Percentiles rank a stretch among this genome's conserved stretches.
These are phyloP conservation scores for Grammomys surdaster DNA, from an alignment of 2,113 vertebrate genomes.

Conservation along the genomic window DNA sequence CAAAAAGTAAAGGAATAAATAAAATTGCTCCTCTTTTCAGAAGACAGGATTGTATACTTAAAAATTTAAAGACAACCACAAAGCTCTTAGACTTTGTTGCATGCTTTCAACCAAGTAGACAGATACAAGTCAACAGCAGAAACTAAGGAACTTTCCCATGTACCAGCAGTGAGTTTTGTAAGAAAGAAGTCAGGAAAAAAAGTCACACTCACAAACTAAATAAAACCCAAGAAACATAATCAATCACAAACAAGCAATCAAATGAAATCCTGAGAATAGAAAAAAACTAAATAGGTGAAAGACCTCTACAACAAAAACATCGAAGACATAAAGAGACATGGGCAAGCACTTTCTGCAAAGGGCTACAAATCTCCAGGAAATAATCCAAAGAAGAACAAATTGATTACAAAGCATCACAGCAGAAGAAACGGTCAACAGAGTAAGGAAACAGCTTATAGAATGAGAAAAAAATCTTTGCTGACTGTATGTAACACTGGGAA, in stretches of 20 bases:
- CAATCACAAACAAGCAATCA: not conserved
- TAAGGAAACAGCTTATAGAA: not conserved
- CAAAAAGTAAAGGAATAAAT: not conserved
- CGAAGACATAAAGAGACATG: not conserved
- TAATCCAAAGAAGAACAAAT: not conserved
- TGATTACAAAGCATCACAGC: too few relatives aligned
- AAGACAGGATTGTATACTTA: too few relatives aligned
- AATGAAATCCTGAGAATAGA: not conserved
- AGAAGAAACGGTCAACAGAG: not conserved
- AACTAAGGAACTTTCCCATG: too few relatives aligned
- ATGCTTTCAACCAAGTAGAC: not conserved
- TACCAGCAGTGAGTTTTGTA: not conserved
- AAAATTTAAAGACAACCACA: not conserved
- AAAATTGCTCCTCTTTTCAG: not conserved
- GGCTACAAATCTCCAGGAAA: not conserved
- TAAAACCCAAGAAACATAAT: not conserved
- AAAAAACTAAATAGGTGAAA: not conserved
- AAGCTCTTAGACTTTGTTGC: not conserved
- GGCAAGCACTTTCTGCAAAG: not conserved
- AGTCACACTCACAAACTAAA: not conserved
- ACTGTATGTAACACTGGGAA: too few relatives aligned
- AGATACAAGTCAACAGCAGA: not conserved
- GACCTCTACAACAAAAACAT: not conserved
- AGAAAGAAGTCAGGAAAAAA: not conserved
- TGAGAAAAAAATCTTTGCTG: not conserved